Conservation (phyloP, 2,888 invertebrate species). For the Acanthopleura granulata region DNA sequence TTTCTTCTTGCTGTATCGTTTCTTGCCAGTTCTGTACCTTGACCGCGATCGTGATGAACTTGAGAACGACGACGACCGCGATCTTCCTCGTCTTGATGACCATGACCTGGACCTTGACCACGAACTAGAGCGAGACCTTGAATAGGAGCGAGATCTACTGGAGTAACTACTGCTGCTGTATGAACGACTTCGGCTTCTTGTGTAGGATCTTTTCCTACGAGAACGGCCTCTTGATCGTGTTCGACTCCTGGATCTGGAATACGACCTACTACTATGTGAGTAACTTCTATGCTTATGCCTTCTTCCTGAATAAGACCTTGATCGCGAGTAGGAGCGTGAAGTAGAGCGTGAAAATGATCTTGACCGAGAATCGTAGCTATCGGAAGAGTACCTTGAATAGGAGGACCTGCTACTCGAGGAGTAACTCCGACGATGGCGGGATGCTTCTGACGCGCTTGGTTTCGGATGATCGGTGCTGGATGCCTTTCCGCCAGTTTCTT, state of each 20-base stretch:
- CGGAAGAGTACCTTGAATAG: slow-evolving; percentile 40
- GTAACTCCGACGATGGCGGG: slow-evolving; percentile 29
- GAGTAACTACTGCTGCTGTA: slow-evolving; percentile 33
- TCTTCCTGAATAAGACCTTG: slow-evolving; percentile 15
- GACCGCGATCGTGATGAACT: slow-evolving; percentile 29
- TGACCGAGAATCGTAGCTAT: slow-evolving; percentile 40
- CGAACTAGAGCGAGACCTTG: slow-evolving; percentile 33
- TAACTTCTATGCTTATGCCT: slow-evolving; percentile 8
- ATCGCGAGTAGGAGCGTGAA: slow-evolving; percentile 21
- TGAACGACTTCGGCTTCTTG: slow-evolving; percentile 22
- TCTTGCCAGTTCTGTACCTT: slow-evolving; percentile 21
- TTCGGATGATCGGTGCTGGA: neutral
- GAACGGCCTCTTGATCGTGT: slow-evolving; percentile 33
- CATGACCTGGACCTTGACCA: slow-evolving; percentile 44
- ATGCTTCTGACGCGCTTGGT: neutral
- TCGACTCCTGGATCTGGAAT: slow-evolving; percentile 43
- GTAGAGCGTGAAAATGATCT: slow-evolving; percentile 25
- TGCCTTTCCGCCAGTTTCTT: too few species aligned
- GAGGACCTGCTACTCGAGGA: slow-evolving; percentile 39
- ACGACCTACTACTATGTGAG: slow-evolving; percentile 33
- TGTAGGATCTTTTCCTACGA: slow-evolving; percentile 22
- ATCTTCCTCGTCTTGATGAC: slow-evolving; percentile 37
- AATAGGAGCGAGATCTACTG: slow-evolving; percentile 27
- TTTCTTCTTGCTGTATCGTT: slow-evolving; percentile 11
- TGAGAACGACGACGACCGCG: slow-evolving; percentile 31